Conservation (phyloP, 2,888 invertebrate genomes). For the Alentia gelatinosa region DNA sequence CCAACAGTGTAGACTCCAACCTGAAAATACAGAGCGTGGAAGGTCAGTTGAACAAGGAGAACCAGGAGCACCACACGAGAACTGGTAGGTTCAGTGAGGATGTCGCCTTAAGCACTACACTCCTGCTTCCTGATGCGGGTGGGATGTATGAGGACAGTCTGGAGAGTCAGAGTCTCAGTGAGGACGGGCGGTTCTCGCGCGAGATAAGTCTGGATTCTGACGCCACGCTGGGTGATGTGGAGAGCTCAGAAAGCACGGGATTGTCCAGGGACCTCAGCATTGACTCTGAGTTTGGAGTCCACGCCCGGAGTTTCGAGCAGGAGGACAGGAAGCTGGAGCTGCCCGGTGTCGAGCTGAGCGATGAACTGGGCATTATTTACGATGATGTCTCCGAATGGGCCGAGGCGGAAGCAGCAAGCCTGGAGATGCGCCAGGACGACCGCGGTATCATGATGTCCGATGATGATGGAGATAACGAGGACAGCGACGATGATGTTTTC, state of each 20-base stretch:
- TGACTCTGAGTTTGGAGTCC: neutral
- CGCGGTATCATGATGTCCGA: constrained; percentile 29
- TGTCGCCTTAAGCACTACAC: neutral
- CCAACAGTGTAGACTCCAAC: too few relatives aligned
- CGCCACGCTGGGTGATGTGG: constrained; percentile 15
- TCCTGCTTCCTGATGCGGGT: neutral
- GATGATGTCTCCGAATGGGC: neutral
- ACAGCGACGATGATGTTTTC: neutral
- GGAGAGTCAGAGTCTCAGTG: neutral
- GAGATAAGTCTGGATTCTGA: neutral
- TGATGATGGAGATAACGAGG: neutral
- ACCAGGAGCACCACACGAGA: neutral
- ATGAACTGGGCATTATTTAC: constrained; percentile 7
- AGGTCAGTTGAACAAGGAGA: neutral
- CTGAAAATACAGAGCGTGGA: too few relatives aligned
- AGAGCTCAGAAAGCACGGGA: neutral
- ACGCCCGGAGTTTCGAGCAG: neutral
- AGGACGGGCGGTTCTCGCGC: neutral
- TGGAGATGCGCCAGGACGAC: constrained; percentile 15
- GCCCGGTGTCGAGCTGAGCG: neutral
- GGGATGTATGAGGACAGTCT: neutral
- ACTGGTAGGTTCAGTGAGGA: neutral
- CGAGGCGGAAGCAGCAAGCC: neutral
- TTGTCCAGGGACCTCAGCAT: neutral
- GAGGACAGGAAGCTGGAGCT: neutral